Percentiles rank a stretch among this genome's conserved stretches.
Conservation (phyloP, 2,797 vertebrate species). For the Craterocephalus amniculus region DNA sequence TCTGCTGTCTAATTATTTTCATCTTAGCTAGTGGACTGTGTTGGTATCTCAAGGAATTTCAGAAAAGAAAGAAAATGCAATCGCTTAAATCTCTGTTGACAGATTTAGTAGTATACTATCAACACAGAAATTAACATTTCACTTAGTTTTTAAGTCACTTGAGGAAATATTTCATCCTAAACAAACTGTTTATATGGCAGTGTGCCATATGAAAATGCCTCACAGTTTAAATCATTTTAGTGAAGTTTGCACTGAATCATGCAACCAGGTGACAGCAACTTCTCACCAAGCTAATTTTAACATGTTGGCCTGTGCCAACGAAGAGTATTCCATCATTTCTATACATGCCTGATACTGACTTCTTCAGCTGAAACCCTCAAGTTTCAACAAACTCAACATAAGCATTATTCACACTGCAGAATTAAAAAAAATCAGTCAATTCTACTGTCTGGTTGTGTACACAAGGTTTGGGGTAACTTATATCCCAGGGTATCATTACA, state of each 20-base stretch:
- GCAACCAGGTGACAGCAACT: conserved; percentile 22
- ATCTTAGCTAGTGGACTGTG: too few species aligned
- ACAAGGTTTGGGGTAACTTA: neutral
- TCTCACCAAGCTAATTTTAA: conserved; percentile 24
- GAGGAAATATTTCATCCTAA: conserved; percentile 7
- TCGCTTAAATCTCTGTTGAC: neutral
- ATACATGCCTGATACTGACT: neutral
- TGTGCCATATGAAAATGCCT: conserved; percentile 10
- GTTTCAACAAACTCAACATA: neutral
- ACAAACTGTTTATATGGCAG: conserved; percentile 18
- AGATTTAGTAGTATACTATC: neutral
- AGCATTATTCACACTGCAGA: neutral
- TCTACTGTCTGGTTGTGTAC: neutral
- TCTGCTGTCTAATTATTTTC: too few species aligned
- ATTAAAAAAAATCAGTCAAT: neutral
- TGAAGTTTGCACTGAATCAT: conserved; percentile 25
- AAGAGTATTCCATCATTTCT: conserved; percentile 24
- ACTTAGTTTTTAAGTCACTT: neutral
- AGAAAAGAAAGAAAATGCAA: too few species aligned
- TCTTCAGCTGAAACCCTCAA: neutral
- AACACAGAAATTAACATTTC: neutral
- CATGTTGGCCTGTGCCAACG: neutral
- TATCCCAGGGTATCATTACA: neutral
- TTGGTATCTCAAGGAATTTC: too few species aligned
- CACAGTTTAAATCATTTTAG: conserved; percentile 24